Base-by-base conservation (phyloP, 2,888 invertebrate genomes). In the Darwinula stevensoni region DNA sequence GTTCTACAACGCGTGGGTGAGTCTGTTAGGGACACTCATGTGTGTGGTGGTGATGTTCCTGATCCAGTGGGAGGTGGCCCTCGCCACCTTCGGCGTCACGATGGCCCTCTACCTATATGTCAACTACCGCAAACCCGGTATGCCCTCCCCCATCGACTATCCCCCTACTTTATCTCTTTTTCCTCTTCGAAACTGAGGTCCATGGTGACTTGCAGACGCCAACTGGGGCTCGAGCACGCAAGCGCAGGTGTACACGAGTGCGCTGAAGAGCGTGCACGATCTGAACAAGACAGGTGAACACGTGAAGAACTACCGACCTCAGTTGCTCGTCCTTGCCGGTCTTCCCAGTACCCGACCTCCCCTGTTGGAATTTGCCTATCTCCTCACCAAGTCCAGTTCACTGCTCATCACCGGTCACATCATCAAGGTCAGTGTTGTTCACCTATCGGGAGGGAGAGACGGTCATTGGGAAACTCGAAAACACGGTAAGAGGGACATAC, bases 141-240 rank as follows among this genome's bases (percentile, higher is more conserved):
- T 48, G 44, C 42, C 27, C 18, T 30, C 29, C 17, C 9, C 11
- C 6, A 9, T 22, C 6, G 6, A 22, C n/a, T 22, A n/a, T 22
- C 22, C 9, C n/a, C 9, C 22, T n/a, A n/a, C n/a, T n/a, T n/a
- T n/a, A n/a, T n/a, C n/a, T n/a, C n/a, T n/a, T n/a, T n/a, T n/a
- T n/a, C n/a, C n/a, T n/a, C n/a, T n/a, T n/a, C n/a, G n/a, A n/a
- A n/a, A n/a, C n/a, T n/a, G n/a, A n/a, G n/a, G n/a, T n/a, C n/a
- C n/a, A n/a, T n/a, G n/a, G n/a, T n/a, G n/a, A n/a, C n/a, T n/a
- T n/a, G n/a, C n/a, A n/a, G 76, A 88, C 47, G 86, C 86, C 3
- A 91, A 91, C 52, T 91, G 91, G 91, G 91, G 91, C 15, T 82
- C 84, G 35, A 80, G 84, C 4, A 82, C 86, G 0, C 88, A 91